These are phyloP conservation scores for Pao palembangensis DNA, from an alignment of 2,113 vertebrate species.

Conservation along the genomic window DNA sequence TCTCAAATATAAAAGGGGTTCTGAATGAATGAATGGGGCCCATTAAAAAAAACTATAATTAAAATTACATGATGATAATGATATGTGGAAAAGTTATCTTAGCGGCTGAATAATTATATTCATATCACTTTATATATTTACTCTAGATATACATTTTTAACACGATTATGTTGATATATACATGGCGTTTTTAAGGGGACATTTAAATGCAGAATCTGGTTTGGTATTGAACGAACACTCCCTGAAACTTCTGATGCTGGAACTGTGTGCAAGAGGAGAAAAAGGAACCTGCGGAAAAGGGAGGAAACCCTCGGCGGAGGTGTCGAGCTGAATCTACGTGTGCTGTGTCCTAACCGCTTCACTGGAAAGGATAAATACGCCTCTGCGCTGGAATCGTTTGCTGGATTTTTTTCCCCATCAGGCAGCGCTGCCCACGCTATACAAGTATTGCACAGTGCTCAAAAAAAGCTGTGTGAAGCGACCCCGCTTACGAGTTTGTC, in stretches of 20 bases:
- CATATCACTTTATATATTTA: constrained; percentile 56
- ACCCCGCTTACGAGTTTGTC: constrained; percentile 55
- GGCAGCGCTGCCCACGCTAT: constrained; percentile 62
- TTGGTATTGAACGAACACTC: constrained; percentile 62
- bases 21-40: constrained; percentile 45
- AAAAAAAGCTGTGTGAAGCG: constrained; percentile 89
- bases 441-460: constrained; percentile 94
- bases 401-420: constrained; percentile 6
- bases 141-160: constrained; percentile 61
- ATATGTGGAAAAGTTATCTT: constrained; percentile 29
- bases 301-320: constrained; percentile 57
- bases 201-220: constrained; percentile 43
- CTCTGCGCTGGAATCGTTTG: constrained; percentile 39
- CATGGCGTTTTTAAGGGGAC: constrained; percentile 52
- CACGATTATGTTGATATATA: constrained; percentile 74
- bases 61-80: constrained; percentile 32
- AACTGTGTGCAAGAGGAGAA: constrained; percentile 66
- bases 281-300: constrained; percentile 47
- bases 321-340: constrained; percentile 65
- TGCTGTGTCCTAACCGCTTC: constrained; percentile 71
- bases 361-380: constrained; percentile 44
- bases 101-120: constrained; percentile 43
- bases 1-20: constrained; percentile 73
- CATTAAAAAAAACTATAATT: constrained; percentile 33
- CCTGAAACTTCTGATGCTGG: constrained; percentile 71